Evolutionary conservation across 35 echinoderm and acorn worm species (phyloP).

Genomic region (Anneissia japonica): DNA sequence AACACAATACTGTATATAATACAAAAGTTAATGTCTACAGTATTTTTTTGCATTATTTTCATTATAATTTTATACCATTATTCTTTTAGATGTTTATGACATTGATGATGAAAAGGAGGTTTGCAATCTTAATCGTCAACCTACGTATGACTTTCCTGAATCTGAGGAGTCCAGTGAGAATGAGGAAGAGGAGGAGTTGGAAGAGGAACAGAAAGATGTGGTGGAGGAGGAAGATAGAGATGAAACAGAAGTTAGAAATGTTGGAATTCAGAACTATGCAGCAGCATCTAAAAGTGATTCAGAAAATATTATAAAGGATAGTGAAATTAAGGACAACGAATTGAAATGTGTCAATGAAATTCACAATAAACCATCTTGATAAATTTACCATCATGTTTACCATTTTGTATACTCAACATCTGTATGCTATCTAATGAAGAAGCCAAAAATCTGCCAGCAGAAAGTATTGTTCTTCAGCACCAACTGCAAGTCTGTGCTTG

Average conservation of each 20-base stretch:
- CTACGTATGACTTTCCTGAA: constrained; percentile 54
- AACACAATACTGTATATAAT: no score
- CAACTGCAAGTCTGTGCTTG: no score
- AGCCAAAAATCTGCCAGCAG: no score
- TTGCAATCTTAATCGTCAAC: constrained; percentile 73
- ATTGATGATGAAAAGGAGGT: constrained; percentile 45
- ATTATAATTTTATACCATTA: background rate
- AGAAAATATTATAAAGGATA: background rate
- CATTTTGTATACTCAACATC: no score
- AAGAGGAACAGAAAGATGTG: no score
- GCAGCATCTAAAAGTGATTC: background rate
- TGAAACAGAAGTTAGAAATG: constrained; percentile 2
- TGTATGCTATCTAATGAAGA: no score
- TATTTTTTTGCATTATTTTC: background rate
- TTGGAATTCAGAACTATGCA: background rate
- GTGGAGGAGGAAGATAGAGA: constrained; percentile 25
- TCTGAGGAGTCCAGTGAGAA: constrained; percentile 38
- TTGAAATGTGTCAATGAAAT: no score
- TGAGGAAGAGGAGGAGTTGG: constrained; percentile 16
- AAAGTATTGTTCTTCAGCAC: no score
- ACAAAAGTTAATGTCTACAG: no score
- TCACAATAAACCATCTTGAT: no score
- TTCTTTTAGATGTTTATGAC: constrained; percentile 16
- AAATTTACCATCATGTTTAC: no score
- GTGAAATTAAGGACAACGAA: background rate